phyloP scores from a whole-genome alignment of 2,888 invertebrate species.

The Gari tellinella region DNA sequence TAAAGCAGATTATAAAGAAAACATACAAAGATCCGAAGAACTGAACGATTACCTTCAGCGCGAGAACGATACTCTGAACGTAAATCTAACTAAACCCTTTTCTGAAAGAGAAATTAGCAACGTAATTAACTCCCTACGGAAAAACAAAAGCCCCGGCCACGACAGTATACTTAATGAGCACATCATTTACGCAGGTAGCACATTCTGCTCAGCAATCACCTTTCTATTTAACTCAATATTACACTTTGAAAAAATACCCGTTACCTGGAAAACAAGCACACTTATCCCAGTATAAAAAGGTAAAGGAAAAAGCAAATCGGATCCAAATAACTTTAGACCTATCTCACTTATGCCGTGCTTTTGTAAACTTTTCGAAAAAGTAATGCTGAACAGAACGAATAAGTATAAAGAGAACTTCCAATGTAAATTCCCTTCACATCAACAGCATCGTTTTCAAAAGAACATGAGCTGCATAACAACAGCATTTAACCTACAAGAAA shows the following conservation, averaged over 20 bases:
- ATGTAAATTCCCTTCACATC: conserved; percentile 16
- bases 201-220: neutral
- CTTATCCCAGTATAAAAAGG: conserved; percentile 38
- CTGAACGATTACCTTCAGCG: no score
- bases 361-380: conserved; percentile 34
- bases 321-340: conserved; percentile 31
- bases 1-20: no score
- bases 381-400: conserved; percentile 12
- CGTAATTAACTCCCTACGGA: neutral
- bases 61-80: no score
- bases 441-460: conserved; percentile 6
- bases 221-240: conserved; percentile 17
- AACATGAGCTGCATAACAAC: conserved; percentile 18
- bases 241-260: conserved; percentile 9
- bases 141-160: conserved; percentile 17
- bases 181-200: conserved; percentile 14
- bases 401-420: neutral
- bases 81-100: no score
- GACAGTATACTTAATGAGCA: conserved; percentile 22
- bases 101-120: neutral
- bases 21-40: no score
- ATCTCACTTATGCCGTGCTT: conserved; percentile 25
- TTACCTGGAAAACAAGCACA: conserved; percentile 18
- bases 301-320: conserved; percentile 17
- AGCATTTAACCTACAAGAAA: conserved; percentile 6